Base-by-base conservation (phyloP, 2,113 vertebrate species). In the Poeciliopsis turrubarensis region DNA sequence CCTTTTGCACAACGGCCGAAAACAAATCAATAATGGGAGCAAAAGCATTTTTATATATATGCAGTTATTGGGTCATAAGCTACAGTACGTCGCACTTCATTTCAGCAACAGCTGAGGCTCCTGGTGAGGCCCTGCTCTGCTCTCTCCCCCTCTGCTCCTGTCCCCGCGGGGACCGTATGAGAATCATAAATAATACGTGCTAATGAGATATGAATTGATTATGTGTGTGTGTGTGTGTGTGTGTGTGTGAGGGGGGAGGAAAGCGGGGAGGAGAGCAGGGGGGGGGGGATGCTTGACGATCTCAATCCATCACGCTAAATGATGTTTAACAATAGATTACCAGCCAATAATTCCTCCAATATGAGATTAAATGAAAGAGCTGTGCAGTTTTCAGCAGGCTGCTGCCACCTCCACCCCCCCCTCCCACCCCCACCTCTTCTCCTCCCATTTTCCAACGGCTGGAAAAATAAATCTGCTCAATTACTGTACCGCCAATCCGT, bases 61-160 rank as follows among this genome's bases (percentile, higher is more conserved):
- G 95, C 95, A 95, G 96, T 98, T 98, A 97, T 98, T 96, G 98
- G 97, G 96, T 97, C 96, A 97, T 97, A 96, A 96, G 95, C 96
- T 98, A 97, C 97, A 98, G 96, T 98, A 96, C 94, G 96, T 95
- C 95, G 96, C 96, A 97, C 97, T 96, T 97, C 95, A 97, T 97
- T 97, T 95, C 92, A 94, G 95, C 96, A 95, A 91, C 94, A 98
- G 96, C 95, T 96, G 95, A 96, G 95, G 92, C 94, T 94, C 95
- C 91, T 91, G 91, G 73, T 82, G 70, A 79, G 75, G 80, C 77
- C 29, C 30, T 22, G 22, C 63, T 19, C 30, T 22, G 22, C 63
- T 19, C 31, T 34, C 84, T 90, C 71, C 73, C 73, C 81, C 81
- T 86, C 71, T 75, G 72, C 80, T 65, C 41, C 41, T 89, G 93